Conservation (phyloP, 2,113 vertebrate species). For the Notothenia rossii region DNA sequence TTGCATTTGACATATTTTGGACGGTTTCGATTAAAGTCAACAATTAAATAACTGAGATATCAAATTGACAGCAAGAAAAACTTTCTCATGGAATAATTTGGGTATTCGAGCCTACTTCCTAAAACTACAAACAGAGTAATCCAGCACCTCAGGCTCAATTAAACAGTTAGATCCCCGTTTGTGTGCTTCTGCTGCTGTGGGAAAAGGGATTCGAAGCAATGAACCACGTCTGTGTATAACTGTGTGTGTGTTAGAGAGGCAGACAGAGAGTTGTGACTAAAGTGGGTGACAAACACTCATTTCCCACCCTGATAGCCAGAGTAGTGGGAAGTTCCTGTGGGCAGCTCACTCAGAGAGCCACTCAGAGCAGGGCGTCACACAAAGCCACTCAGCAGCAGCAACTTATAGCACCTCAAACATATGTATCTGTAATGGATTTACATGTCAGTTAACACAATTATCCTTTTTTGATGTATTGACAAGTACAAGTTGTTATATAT, state of each 20-base stretch:
- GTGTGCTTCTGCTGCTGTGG: constrained; percentile 56
- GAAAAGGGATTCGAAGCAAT: constrained; percentile 59
- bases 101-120: constrained; percentile 41
- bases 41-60: not conserved
- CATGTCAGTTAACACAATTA: not conserved
- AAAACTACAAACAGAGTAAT: constrained; percentile 41
- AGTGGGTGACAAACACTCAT: constrained; percentile 81
- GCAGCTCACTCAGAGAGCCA: constrained; percentile 69
- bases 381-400: constrained; percentile 20
- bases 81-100: constrained; percentile 52
- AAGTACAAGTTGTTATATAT: not conserved
- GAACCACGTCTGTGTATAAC: constrained; percentile 42
- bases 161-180: constrained; percentile 50
- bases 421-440: not conserved
- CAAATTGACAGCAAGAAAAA: constrained; percentile 24
- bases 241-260: constrained; percentile 12
- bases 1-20: not conserved
- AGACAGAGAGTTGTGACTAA: constrained; percentile 57
- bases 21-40: not conserved
- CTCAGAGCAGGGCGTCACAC: constrained; percentile 27
- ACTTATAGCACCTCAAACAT: not conserved
- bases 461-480: not conserved
- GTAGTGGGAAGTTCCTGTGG: constrained; percentile 84
- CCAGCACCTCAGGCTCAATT: constrained; percentile 56
- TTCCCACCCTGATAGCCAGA: constrained; percentile 83